phyloP scores from a whole-genome alignment of 2,888 invertebrate genomes.

The Pollenia angustigena region DNA sequence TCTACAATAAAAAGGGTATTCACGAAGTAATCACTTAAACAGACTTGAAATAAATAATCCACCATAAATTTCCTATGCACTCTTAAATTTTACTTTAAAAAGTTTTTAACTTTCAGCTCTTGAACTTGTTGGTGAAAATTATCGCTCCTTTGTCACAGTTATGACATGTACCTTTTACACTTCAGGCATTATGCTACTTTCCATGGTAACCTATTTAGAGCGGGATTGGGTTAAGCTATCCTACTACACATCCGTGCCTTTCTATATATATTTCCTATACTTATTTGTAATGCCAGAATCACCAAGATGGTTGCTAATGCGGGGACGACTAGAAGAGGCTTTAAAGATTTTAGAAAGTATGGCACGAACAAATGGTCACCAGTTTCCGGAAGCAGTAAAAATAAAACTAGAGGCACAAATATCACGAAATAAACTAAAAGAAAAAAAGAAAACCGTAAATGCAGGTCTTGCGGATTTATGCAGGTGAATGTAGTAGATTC shows the following conservation, averaged over 20 bases:
- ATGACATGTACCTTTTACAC: conserved; percentile 97
- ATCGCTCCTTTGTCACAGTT: conserved; percentile 95
- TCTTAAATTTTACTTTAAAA: background rate
- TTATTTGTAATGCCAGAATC: conserved; percentile 96
- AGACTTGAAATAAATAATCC: background rate
- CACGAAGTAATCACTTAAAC: too few species aligned
- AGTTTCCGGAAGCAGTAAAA: conserved; percentile 90
- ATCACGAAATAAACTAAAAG: conserved; percentile 87
- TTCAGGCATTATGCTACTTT: conserved; percentile 92
- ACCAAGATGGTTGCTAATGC: conserved; percentile 95
- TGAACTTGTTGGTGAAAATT: conserved; percentile 95
- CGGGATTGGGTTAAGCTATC: conserved; percentile 93
- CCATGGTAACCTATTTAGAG: conserved; percentile 93
- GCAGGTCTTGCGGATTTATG: conserved; percentile 84
- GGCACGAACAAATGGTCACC: conserved; percentile 91
- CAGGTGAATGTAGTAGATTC: conserved; percentile 74
- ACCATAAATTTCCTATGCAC: background rate
- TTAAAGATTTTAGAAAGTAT: conserved; percentile 90
- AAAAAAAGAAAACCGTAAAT: conserved; percentile 84
- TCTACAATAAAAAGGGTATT: background rate
- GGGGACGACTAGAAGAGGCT: conserved; percentile 92
- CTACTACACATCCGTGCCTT: conserved; percentile 93
- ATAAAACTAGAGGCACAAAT: conserved; percentile 90
- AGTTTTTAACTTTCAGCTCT: conserved; percentile 87
- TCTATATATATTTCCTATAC: conserved; percentile 92